Evolutionary conservation across 2,113 vertebrate species (phyloP).

Genomic region (Mesoclemmys tuberculata): DNA sequence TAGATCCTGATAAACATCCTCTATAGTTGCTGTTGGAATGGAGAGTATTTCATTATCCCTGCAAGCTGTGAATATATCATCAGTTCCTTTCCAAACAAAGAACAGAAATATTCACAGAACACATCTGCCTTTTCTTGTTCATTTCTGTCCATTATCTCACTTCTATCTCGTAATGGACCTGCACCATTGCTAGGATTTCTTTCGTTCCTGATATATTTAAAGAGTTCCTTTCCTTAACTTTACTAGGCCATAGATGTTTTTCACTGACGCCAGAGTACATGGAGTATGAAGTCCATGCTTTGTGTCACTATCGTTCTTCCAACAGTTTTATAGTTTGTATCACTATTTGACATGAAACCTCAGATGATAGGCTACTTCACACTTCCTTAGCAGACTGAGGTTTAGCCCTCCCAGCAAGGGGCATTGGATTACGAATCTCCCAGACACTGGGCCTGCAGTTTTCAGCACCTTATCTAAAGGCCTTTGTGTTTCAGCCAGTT

Average conservation of each 20-base stretch:
- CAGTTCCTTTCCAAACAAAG: background rate
- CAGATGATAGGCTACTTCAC: background rate
- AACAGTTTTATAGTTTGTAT: background rate
- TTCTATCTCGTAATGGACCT: rapidly evolving
- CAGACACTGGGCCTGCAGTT: background rate
- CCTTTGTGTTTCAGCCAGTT: background rate
- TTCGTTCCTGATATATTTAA: background rate
- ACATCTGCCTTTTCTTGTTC: background rate
- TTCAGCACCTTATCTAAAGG: background rate
- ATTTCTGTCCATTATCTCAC: rapidly evolving
- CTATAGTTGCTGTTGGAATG: background rate
- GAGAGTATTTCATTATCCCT: background rate
- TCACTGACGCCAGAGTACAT: background rate
- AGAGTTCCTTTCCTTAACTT: background rate
- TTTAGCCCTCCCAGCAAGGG: background rate
- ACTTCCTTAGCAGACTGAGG: background rate
- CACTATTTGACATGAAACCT: background rate
- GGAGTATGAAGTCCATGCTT: background rate
- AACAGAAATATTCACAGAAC: background rate
- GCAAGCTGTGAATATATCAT: background rate
- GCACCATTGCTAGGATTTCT: rapidly evolving
- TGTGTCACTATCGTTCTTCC: background rate
- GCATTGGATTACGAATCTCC: background rate
- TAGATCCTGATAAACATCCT: background rate
- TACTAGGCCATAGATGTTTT: background rate